Evolutionary conservation across 2,888 invertebrate species (phyloP).

Genomic region (Andrena camellia): DNA sequence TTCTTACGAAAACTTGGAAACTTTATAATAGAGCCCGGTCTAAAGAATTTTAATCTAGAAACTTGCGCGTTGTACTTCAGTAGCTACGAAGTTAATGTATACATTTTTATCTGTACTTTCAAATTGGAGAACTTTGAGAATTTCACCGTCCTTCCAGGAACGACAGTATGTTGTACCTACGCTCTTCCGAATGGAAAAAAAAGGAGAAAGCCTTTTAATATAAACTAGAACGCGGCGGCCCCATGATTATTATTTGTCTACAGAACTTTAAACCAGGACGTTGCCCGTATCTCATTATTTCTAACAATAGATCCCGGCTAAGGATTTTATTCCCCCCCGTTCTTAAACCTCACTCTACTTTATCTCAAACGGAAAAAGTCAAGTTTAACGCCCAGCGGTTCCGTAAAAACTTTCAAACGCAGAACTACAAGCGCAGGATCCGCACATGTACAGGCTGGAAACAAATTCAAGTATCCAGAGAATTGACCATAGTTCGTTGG

Average conservation of each 20-base stretch:
- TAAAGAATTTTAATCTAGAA: constrained; percentile 16
- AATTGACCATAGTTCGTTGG: too few relatives aligned
- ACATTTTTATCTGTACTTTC: constrained; percentile 5
- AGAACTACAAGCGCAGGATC: neutral
- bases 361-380: constrained; percentile 15
- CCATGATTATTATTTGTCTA: neutral
- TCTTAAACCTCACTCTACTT: neutral
- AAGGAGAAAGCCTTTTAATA: neutral
- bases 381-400: neutral
- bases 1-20: neutral
- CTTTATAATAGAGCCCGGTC: constrained; percentile 6
- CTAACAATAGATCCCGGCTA: neutral
- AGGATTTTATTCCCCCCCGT: constrained; percentile 3
- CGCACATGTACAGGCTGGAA: neutral
- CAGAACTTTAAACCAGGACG: neutral
- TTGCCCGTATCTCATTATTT: constrained; percentile 12
- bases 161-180: neutral
- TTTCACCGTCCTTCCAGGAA: neutral
- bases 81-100: constrained; percentile 13
- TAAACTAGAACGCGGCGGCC: neutral
- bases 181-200: neutral
- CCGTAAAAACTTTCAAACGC: constrained; percentile 2
- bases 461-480: neutral
- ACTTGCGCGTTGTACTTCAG: neutral
- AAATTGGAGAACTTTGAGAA: constrained; percentile 5